A percentile compares a stretch with the other conserved stretches of the same genome.
Evolutionary conservation across 2,888 invertebrate species (phyloP).

Genomic region (Germaria angustata): DNA sequence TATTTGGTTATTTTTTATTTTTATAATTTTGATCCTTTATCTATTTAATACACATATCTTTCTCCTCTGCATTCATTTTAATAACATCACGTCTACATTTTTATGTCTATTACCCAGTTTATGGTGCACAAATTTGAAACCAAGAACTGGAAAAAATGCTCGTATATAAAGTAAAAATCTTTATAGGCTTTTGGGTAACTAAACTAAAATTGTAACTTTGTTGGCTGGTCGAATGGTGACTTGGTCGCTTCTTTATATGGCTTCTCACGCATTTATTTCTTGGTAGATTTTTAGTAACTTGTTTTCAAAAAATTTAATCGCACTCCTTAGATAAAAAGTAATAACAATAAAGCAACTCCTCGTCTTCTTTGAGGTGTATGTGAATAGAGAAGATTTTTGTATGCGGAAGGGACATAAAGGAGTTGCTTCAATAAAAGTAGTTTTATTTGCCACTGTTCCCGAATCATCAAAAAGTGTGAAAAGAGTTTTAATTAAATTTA

Average conservation of each 20-base stretch:
- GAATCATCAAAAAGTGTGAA: too few relatives aligned
- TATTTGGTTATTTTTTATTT: constrained; percentile 4
- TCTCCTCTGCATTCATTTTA: constrained; percentile 23
- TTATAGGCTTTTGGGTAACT: constrained; percentile 67
- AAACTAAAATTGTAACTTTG: constrained; percentile 54
- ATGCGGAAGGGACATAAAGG: too few relatives aligned
- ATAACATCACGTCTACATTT: constrained; percentile 55
- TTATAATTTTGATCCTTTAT: constrained; percentile 44
- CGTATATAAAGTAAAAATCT: constrained; percentile 8
- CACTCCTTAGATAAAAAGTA: background rate
- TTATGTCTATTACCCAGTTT: constrained; percentile 50
- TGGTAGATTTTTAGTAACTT: constrained; percentile 26
- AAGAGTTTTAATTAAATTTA: too few relatives aligned
- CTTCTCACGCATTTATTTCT: constrained; percentile 44
- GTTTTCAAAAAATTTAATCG: constrained; percentile 37
- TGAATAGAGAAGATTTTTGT: background rate
- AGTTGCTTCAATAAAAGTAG: background rate
- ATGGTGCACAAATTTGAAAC: background rate
- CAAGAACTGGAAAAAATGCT: background rate
- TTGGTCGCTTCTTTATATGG: constrained; percentile 28
- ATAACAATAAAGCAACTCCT: background rate
- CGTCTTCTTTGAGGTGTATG: background rate
- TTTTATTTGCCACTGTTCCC: too few relatives aligned
- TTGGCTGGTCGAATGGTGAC: background rate
- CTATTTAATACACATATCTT: background rate